These are phyloP conservation scores for Guaruba guarouba DNA, from an alignment of 2,113 vertebrate species.

Conservation along the genomic window DNA sequence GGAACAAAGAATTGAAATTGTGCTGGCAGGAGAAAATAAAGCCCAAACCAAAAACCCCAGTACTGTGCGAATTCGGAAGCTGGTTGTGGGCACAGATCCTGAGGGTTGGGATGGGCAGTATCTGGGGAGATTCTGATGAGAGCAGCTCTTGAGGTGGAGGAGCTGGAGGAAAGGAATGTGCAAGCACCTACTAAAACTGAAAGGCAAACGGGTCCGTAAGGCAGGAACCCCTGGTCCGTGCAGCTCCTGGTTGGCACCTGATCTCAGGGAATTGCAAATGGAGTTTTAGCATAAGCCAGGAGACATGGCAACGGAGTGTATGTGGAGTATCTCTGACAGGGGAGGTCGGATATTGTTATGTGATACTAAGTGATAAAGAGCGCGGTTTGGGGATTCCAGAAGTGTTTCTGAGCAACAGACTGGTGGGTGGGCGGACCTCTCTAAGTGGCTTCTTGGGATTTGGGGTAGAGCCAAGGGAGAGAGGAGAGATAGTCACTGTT, in stretches of 20 bases:
- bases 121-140: background rate
- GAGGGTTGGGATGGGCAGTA: background rate
- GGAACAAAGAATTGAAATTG: background rate
- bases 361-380: background rate
- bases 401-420: background rate
- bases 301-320: background rate
- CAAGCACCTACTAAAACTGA: background rate
- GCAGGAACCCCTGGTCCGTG: background rate
- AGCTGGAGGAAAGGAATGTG: background rate
- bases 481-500: background rate
- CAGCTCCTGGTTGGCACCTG: background rate
- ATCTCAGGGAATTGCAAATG: background rate
- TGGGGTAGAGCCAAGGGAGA: background rate
- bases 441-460: background rate
- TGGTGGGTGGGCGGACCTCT: accelerated
- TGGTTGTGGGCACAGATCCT: background rate
- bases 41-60: background rate
- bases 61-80: background rate
- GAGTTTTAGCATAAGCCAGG: background rate
- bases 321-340: background rate
- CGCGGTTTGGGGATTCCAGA: background rate
- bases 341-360: background rate
- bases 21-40: background rate
- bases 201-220: background rate
- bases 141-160: background rate